Conservation (phyloP, 2,888 invertebrate species). For the Chesias legatella region DNA sequence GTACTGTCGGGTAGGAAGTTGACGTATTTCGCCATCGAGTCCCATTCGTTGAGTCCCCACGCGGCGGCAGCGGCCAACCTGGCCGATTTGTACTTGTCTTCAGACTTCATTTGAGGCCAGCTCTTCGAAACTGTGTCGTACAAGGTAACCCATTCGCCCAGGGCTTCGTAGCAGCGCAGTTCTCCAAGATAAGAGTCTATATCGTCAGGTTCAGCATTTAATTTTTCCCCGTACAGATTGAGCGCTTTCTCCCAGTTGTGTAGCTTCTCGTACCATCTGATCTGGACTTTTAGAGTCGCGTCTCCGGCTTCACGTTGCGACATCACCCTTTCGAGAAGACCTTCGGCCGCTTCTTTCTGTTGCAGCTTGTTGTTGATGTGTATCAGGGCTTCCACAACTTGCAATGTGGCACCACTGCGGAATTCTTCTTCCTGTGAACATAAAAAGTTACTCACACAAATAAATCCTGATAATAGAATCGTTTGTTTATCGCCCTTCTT, state of each 20-base stretch:
- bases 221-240: slow-evolving; percentile 89
- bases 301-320: slow-evolving; percentile 86
- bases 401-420: slow-evolving; percentile 88
- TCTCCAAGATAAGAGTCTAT: slow-evolving; percentile 93
- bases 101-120: slow-evolving; percentile 84
- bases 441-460: slow-evolving; percentile 1
- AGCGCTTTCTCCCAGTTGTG: slow-evolving; percentile 99
- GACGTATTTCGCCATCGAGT: slow-evolving; percentile 95
- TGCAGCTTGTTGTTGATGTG: slow-evolving; percentile 99
- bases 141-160: slow-evolving; percentile 97
- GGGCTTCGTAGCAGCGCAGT: slow-evolving; percentile 96
- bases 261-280: slow-evolving; percentile 98
- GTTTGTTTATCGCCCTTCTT: background rate
- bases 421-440: slow-evolving; percentile 91
- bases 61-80: slow-evolving; percentile 96
- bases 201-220: slow-evolving; percentile 83
- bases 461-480: background rate
- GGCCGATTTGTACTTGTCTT: slow-evolving; percentile 85
- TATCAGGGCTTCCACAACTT: slow-evolving; percentile 95
- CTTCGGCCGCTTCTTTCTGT: slow-evolving; percentile 98
- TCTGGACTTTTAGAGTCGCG: slow-evolving; percentile 79
- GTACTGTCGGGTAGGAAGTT: slow-evolving; percentile 93
- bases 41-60: slow-evolving; percentile 97
- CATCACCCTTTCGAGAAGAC: slow-evolving; percentile 93
- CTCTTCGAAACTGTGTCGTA: slow-evolving; percentile 89